Evolutionary conservation across 1,140 invertebrate genomes (phyloP).

Genomic region (Eupristina koningsbergeri): DNA sequence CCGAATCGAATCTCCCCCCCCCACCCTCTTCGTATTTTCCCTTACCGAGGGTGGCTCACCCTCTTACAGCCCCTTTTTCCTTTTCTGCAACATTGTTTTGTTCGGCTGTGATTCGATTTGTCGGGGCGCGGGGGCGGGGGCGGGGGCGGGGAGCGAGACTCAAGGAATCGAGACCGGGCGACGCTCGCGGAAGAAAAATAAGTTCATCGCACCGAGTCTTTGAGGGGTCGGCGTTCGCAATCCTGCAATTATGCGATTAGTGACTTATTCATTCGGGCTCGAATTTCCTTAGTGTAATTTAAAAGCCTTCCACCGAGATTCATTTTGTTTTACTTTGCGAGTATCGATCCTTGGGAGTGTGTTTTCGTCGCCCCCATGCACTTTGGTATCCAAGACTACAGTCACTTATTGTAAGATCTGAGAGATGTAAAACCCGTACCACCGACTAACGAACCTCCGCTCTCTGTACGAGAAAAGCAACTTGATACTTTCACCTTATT

Average conservation of each 20-base stretch:
- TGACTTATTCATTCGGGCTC: background rate
- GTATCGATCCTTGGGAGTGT: background rate
- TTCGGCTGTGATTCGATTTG: conserved; percentile 8
- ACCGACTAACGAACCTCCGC: no score
- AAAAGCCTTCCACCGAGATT: background rate
- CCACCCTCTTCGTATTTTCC: background rate
- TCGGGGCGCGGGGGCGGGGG: no score
- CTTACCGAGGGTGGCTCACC: background rate
- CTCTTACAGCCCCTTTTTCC: no score
- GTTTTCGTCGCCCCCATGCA: background rate
- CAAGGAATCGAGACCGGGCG: background rate
- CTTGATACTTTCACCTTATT: background rate
- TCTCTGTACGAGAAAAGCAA: no score
- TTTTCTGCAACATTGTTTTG: background rate
- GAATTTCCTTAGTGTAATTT: background rate
- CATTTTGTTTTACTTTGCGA: background rate
- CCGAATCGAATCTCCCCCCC: background rate
- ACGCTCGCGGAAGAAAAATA: background rate
- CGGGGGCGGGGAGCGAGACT: no score
- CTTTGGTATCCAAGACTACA: no score
- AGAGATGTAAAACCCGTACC: no score
- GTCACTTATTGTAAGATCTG: background rate
- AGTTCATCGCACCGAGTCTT: background rate
- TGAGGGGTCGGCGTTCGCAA: background rate
- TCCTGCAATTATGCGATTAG: background rate